Base-by-base conservation (phyloP, 1,140 invertebrate species). In the Armadillidium nasatum region DNA sequence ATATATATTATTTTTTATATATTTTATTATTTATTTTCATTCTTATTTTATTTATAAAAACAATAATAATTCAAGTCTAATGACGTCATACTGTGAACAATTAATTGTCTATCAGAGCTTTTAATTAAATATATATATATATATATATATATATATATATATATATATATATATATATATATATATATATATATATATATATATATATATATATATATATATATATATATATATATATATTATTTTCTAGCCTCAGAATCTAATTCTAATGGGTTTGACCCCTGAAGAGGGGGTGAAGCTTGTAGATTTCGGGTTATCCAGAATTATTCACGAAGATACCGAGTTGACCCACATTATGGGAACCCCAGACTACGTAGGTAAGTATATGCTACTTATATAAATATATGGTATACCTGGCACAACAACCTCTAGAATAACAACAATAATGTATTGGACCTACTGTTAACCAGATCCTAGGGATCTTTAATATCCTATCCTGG, bases 321-420 rank as follows among this genome's bases (percentile, higher is more conserved):
- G 90, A 80, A 87, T 90, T 10, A 87, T 92, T 54, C 85, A 88
- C 46, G 87, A 89, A 50, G 89, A 89, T 11, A 87, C 88, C 44
- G 90, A 91, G 82, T 88, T 92, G 15, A 84, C 90, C 21, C 91
- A 92, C 82, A 91, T 92, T 70, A 86, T 92, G 23, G 91, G 91
- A 13, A 93, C 91, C 21, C 90, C 91, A 4, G 91, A 92, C 84
- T 92, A 93, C 86, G 91, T 93, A 78, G 90, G 91, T 92, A 60
- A 60, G 50, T 1, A 60, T 3, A 33, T 33, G 6, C 33, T 33
- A 33, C 6, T 3, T 33, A 33, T 33, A 33, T 33, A 33, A 3
- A 33, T 33, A 33, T 33, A 33, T 33, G n/a, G n/a, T n/a, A n/a
- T n/a, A n/a, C n/a, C n/a, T n/a, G n/a, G n/a, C n/a, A n/a, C n/a